These are phyloP conservation scores for Trachythela sp. DNA, from an alignment of 64 coral and sea anemone genomes.

Conservation along the genomic window DNA sequence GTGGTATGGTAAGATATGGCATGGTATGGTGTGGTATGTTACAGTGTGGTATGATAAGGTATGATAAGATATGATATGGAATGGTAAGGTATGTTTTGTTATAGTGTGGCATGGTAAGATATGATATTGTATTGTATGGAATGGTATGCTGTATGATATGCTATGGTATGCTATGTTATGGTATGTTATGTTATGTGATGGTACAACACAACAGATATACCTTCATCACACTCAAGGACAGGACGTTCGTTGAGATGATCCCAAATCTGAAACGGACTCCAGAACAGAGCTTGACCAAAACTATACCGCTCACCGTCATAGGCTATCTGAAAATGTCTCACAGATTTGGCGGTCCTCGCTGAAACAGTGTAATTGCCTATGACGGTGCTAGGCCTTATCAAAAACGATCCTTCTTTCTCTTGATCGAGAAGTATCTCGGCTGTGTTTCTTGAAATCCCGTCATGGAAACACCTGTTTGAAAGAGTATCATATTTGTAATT, in stretches of 20 bases:
- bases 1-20: too few relatives aligned
- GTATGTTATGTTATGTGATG: too few relatives aligned
- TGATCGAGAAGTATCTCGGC: background rate
- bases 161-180: background rate
- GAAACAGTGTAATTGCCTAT: background rate
- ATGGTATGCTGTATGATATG: too few relatives aligned
- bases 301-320: background rate
- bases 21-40: too few relatives aligned
- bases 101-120: too few relatives aligned
- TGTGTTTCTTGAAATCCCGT: background rate
- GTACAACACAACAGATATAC: too few relatives aligned
- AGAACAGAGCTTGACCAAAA: background rate
- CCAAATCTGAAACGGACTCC: background rate
- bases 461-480: background rate
- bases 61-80: too few relatives aligned
- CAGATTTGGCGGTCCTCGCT: background rate
- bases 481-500: too few relatives aligned
- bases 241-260: background rate
- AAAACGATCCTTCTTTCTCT: background rate
- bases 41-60: too few relatives aligned
- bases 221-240: conserved; percentile 6
- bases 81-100: too few relatives aligned
- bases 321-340: background rate
- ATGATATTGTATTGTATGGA: too few relatives aligned
- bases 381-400: background rate